Conservation (phyloP, 1,140 invertebrate species). For the Bombus vancouverensis region DNA sequence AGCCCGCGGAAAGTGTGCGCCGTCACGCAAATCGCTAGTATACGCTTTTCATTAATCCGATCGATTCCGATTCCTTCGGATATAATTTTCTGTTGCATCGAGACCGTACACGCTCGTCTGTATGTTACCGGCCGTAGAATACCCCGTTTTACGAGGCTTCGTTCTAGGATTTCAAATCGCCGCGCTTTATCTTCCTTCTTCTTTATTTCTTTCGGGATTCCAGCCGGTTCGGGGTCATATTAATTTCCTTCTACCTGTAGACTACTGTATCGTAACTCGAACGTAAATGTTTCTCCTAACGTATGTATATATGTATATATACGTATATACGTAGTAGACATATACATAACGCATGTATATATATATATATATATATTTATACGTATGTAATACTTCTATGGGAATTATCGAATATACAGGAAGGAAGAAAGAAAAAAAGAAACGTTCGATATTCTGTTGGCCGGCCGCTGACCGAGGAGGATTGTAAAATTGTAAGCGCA, state of each 20-base stretch:
- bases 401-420: conserved; percentile 26
- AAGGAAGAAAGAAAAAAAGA: background rate
- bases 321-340: too few relatives aligned
- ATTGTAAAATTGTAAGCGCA: conserved; percentile 49
- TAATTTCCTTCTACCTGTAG: conserved; percentile 37
- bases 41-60: conserved; percentile 43
- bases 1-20: conserved; percentile 4
- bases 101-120: background rate
- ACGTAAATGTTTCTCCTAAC: conserved; percentile 21
- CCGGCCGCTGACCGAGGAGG: background rate
- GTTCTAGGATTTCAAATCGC: conserved; percentile 29
- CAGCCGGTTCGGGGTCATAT: conserved; percentile 10
- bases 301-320: background rate
- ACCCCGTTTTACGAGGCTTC: conserved; percentile 48
- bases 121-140: background rate
- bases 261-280: conserved; percentile 8
- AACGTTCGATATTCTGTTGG: background rate
- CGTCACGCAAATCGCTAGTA: conserved; percentile 36
- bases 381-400: background rate
- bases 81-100: conserved; percentile 38
- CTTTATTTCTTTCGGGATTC: conserved; percentile 42
- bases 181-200: conserved; percentile 6
- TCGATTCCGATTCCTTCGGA: conserved; percentile 41
- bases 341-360: too few relatives aligned
- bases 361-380: too few relatives aligned